Percentiles rank a stretch among this genome's conserved stretches.
phyloP scores from a whole-genome alignment of 2,888 invertebrate genomes.

The Zeuzera pyrina region DNA sequence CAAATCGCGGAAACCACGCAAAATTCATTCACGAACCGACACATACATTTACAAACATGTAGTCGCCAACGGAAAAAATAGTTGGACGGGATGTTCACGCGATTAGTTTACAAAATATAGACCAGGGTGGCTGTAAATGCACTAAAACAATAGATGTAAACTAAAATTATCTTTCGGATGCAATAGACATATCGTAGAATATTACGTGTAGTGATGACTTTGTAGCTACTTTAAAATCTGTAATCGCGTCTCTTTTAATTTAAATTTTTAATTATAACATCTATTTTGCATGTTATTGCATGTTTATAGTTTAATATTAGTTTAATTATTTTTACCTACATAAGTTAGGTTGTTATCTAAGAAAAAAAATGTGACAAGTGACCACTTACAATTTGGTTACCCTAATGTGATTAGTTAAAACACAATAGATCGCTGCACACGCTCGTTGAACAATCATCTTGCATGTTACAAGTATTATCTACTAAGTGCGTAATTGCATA shows the following conservation, averaged over 20 bases:
- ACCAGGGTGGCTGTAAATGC: slow-evolving; percentile 44
- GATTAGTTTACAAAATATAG: slow-evolving; percentile 64
- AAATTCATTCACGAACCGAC: slow-evolving; percentile 64
- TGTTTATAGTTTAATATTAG: too few relatives aligned
- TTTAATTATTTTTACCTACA: too few relatives aligned
- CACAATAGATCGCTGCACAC: slow-evolving; percentile 23
- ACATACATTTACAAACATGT: slow-evolving; percentile 60
- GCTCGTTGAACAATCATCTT: slow-evolving; percentile 15
- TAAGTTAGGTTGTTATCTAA: too few relatives aligned
- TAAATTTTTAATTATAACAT: too few relatives aligned
- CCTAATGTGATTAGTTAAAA: slow-evolving; percentile 23
- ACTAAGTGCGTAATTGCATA: slow-evolving; percentile 23
- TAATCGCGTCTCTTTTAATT: too few relatives aligned
- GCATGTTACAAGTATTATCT: slow-evolving; percentile 15
- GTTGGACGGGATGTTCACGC: slow-evolving; percentile 54
- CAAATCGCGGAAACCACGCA: slow-evolving; percentile 59
- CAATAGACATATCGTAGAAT: too few relatives aligned
- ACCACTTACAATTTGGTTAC: slow-evolving; percentile 9
- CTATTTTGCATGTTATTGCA: too few relatives aligned
- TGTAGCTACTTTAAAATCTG: too few relatives aligned
- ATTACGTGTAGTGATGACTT: too few relatives aligned
- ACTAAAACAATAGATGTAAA: slow-evolving; percentile 3
- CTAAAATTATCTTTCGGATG: too few relatives aligned
- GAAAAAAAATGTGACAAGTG: too few relatives aligned
- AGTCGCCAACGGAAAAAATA: slow-evolving; percentile 63